Evolutionary conservation across 2,888 invertebrate genomes (phyloP), one percentile per base, ranked within the genome.

Genomic region (Scelioninae gen. 1): DNA sequence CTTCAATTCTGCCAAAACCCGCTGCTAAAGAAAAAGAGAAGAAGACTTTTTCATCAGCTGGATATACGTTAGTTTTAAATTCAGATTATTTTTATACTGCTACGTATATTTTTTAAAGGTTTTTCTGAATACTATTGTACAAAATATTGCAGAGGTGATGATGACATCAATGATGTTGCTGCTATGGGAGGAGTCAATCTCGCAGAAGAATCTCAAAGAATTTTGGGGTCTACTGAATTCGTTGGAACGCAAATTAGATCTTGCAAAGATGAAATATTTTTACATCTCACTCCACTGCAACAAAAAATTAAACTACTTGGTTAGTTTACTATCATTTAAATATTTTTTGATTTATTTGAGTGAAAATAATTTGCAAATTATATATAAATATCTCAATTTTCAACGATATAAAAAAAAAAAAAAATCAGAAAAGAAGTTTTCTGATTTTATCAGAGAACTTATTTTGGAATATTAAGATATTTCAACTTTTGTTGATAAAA

Each of bases 131-230:
- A 38, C 10, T 9, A 38, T 15, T 15, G 9, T 47, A 11, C 1
- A 15, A 15, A 13, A 16, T 47, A 10, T 65, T 93, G 93, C 92
- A 93, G 95, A 83, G 97, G 97, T 51, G 98, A 98, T 90, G 98
- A 98, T 91, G 98, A 99, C 92, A 98, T 99, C 89, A 99, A 99
- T 91, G 99, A 99, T 93, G 99, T 99, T 11, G 98, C 99, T 34
- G 98, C 99, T 9, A 99, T 99, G 99, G 99, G 99, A 84, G 99
- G 99, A 63, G 99, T 99, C 71, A 99, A 99, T 93, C 94, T 99
- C 88, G 97, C 97, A 0, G 99, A 99, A 93, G 99, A 99, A 93
- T 96, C 97, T 43, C 98, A 98, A 92, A 95, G 97, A 92, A 99
- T 99, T 89, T 94, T 99, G 81, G 97, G 97, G 11, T 96, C 97